Base-by-base conservation (phyloP, 2,888 invertebrate genomes). In the Pyrochroa serraticornis region DNA sequence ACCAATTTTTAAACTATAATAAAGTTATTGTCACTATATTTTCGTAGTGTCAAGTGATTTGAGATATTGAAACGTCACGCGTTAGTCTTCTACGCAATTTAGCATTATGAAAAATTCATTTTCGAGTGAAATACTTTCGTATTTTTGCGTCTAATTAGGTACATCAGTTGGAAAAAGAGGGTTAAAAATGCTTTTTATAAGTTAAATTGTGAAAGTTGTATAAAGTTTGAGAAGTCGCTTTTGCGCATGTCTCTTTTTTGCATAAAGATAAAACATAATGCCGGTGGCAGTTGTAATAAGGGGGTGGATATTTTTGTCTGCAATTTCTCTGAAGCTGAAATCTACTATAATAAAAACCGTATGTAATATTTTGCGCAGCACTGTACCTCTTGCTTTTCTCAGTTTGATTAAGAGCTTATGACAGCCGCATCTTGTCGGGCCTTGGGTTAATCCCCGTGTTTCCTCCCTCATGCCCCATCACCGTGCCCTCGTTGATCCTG, bases 401-500 rank as follows among this genome's bases (percentile, higher is more conserved):
- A 60, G 53, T 63, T 63, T 60, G 60, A 63, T 63, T 63, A 63
- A 63, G 54, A 60, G 62, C 62, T 63, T 63, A 63, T 63, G 60
- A 60, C 62, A 62, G 59, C 38, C 51, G 57, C 57, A 55, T 62
- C 59, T 62, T 62, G 59, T 60, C 56, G 57, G 46, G 47, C 14
- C 53, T 53, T 41, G 59, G 56, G 53, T 57, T 57, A 60, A 60
- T 60, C 60, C 52, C 50, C 14, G 14, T 58, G 41, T 56, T 56
- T 52, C 46, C 43, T 38, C 43, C 37, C 54, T 46, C 52, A 55
- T 52, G 7, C 37, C 52, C 30, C 14, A n/a, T 10, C 14, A 14
- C 10, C 32, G 38, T 14, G 36, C 13, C 13, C 32, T 9, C 10
- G 30, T n/a, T 58, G 47, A 58, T 58, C 52, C 47, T 39, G 30